Conservation (phyloP, 2,888 invertebrate genomes). For the Ophioninae sp. region DNA sequence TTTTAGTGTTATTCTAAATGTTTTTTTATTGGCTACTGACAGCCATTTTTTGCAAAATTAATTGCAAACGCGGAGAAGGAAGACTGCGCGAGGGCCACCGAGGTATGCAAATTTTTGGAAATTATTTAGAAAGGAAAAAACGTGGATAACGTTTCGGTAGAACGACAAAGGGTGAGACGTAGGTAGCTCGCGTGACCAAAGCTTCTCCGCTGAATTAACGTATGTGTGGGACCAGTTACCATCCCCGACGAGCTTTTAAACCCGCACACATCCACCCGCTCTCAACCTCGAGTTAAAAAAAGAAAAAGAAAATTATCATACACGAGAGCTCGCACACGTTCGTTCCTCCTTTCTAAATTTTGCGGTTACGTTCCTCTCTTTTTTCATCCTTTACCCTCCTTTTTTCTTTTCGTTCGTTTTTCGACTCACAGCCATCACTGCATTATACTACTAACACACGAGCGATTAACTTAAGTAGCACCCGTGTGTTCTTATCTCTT, state of each 20-base stretch:
- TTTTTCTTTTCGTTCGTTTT: conserved; percentile 19
- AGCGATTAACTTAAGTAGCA: conserved; percentile 61
- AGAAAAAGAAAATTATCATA: conserved; percentile 9
- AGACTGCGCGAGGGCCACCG: neutral
- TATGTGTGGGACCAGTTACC: conserved; percentile 25
- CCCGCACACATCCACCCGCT: conserved; percentile 3
- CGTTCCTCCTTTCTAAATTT: conserved; percentile 12
- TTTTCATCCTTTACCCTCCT: conserved; percentile 5
- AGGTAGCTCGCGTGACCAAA: conserved; percentile 51
- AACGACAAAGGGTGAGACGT: neutral
- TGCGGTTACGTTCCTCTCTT: neutral
- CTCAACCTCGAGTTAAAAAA: conserved; percentile 38
- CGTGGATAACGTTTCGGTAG: conserved; percentile 17
- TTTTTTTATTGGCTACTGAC: neutral
- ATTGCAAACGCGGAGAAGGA: neutral
- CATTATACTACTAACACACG: conserved; percentile 47
- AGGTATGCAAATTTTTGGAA: neutral
- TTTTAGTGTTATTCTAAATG: neutral
- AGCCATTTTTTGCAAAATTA: neutral
- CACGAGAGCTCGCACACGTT: conserved; percentile 13
- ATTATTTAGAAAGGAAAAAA: conserved; percentile 33
- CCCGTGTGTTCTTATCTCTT: conserved; percentile 51
- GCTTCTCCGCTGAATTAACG: conserved; percentile 54
- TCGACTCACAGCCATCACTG: conserved; percentile 34
- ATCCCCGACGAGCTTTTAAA: conserved; percentile 33